These are phyloP conservation scores for Macrophya alboannulata DNA, from an alignment of 2,888 invertebrate species.

Conservation along the genomic window DNA sequence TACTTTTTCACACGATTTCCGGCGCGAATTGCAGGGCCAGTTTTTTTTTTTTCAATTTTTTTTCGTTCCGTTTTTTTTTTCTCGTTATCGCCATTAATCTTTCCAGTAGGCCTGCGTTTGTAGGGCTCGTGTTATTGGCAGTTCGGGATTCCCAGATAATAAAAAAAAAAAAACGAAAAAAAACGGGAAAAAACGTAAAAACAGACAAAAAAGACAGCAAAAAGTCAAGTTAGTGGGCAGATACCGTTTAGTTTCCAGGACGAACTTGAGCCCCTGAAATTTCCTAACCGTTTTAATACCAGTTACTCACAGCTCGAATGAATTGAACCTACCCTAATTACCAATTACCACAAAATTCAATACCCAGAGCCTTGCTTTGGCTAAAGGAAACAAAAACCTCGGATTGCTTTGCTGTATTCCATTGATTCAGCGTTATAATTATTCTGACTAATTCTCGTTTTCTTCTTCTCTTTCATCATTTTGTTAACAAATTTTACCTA, in stretches of 20 bases:
- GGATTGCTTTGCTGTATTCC: background rate
- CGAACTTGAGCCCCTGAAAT: background rate
- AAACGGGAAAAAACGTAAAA: background rate
- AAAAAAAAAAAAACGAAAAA: background rate
- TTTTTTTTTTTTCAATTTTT: background rate
- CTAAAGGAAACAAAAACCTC: background rate
- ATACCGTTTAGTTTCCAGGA: background rate
- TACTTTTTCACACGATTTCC: conserved; percentile 18
- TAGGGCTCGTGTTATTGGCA: conserved; percentile 42
- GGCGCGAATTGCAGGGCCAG: background rate
- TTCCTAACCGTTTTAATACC: conserved; percentile 24
- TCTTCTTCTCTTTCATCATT: background rate
- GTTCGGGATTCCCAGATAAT: conserved; percentile 1
- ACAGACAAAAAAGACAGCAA: background rate
- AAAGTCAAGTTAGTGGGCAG: conserved; percentile 9
- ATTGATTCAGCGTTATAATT: too few relatives aligned
- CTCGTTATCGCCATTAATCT: conserved; percentile 17
- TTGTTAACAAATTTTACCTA: background rate
- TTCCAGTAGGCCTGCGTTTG: conserved; percentile 41
- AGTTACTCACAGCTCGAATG: background rate
- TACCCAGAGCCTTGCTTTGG: background rate
- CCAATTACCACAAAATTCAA: background rate
- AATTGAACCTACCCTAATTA: background rate
- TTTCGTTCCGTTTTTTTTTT: background rate
- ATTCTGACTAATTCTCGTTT: background rate